Percentiles rank a stretch among this genome's conserved stretches.
phyloP scores from a whole-genome alignment of 2,113 vertebrate species.

The Suncus etruscus region DNA sequence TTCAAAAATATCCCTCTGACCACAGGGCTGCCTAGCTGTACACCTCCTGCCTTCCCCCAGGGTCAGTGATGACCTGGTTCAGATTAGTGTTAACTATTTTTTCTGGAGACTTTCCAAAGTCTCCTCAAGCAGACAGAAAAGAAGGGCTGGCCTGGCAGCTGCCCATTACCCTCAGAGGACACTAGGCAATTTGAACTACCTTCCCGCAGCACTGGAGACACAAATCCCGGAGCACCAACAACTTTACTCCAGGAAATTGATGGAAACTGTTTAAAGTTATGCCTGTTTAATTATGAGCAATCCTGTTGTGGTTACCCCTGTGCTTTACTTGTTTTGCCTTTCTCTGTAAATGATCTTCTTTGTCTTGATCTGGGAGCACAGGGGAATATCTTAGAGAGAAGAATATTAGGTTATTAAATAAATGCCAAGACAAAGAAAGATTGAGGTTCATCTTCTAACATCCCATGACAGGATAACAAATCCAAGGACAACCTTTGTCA shows the following conservation, averaged over 20 bases:
- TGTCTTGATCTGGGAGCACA: not conserved
- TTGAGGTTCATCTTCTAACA: not conserved
- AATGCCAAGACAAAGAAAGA: conserved; percentile 25
- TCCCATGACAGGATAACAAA: not conserved
- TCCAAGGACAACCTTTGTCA: not conserved
- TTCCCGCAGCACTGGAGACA: not conserved
- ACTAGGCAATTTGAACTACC: not conserved
- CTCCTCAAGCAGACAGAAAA: not conserved
- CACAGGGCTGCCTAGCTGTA: not conserved
- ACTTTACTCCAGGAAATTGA: not conserved
- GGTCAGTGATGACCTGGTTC: conserved; percentile 29
- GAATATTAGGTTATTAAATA: not conserved
- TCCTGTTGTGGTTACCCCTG: not conserved
- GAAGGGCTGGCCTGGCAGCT: not conserved
- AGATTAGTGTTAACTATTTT: conserved; percentile 45
- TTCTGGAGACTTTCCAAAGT: conserved; percentile 51
- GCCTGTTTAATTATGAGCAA: not conserved
- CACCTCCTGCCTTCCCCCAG: not conserved
- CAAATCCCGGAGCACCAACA: not conserved
- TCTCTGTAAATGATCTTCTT: conserved; percentile 32
- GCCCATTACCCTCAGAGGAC: not conserved
- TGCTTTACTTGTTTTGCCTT: not conserved
- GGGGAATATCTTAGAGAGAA: not conserved
- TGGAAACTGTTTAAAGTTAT: not conserved
- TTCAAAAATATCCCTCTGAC: not conserved